Evolutionary conservation across 2,888 invertebrate genomes (phyloP), one percentile per base, ranked within the genome.

Genomic region (Drosophila subsilvestris): DNA sequence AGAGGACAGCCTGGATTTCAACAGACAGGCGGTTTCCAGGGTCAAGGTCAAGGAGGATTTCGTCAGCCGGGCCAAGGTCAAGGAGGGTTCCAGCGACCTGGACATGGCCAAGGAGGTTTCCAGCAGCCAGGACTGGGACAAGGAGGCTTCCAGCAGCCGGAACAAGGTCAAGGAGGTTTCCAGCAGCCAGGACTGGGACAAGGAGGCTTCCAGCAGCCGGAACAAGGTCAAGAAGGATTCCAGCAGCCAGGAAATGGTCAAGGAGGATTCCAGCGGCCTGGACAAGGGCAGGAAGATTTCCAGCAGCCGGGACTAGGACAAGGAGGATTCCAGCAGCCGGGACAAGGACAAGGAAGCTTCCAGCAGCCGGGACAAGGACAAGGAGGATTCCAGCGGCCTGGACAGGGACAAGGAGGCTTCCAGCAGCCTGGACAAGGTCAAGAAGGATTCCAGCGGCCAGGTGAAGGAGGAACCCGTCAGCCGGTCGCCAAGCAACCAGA

Each of bases 1-100:
- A 25, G 63, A 9, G 45, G 45, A 8, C 60, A 45, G 10, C 12
- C 32, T 4, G 45, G 63, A 3, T 18, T 37, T 14, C 47, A 20
- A 2, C 63, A 63, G 10, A 37, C 61, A n/a, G 63, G 63, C 6
- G 61, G 47, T 37, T 18, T 12, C 42, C 18, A 25, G 25, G 6
- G 8, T 27, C 27, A 29, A 29, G 32, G 32, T 4, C 32, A 32
- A 12, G 32, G 32, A 12, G 32, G 60, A 17, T 44, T 60, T 22
- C 4, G 45, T n/a, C 25, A 25, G n/a, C n/a, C n/a, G n/a, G n/a
- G n/a, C n/a, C n/a, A n/a, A n/a, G n/a, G n/a, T n/a, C n/a, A n/a
- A n/a, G n/a, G n/a, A n/a, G n/a, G n/a, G n/a, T n/a, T n/a, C n/a
- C n/a, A n/a, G n/a, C n/a, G n/a, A n/a, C n/a, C n/a, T n/a, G n/a